Percentiles rank a stretch among this genome's conserved stretches.
Evolutionary conservation across 1,140 invertebrate genomes (phyloP).

Genomic region (Caenorhabditis latens): DNA sequence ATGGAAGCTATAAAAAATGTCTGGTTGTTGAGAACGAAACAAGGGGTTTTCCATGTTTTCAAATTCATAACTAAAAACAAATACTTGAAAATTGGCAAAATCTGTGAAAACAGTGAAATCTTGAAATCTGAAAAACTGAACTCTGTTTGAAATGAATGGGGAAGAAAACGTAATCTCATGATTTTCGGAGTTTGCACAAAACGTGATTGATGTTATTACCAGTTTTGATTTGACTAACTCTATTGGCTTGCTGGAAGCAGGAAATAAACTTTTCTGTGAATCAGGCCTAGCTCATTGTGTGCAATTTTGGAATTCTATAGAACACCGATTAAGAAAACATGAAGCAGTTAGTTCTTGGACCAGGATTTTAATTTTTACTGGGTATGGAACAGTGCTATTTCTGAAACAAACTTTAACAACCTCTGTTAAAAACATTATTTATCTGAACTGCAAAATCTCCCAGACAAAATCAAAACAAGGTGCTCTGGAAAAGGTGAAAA

Average conservation of each 20-base stretch:
- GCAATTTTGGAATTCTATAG: neutral
- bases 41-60: neutral
- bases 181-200: neutral
- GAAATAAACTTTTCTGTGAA: neutral
- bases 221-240: neutral
- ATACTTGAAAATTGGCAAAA: neutral
- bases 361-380: no score
- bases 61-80: neutral
- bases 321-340: no score
- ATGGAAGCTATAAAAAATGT: neutral
- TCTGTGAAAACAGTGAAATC: neutral
- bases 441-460: no score
- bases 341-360: no score
- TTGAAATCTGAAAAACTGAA: neutral
- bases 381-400: no score
- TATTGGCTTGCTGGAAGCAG: neutral
- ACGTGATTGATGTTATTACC: constrained; percentile 2
- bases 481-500: no score
- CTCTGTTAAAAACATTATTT: no score
- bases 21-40: neutral
- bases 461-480: no score
- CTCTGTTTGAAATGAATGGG: neutral
- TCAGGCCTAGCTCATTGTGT: neutral
- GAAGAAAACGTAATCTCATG: neutral
- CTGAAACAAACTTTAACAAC: no score